Evolutionary conservation across 2,113 vertebrate genomes (phyloP).

Genomic region (Alethe diademata): DNA sequence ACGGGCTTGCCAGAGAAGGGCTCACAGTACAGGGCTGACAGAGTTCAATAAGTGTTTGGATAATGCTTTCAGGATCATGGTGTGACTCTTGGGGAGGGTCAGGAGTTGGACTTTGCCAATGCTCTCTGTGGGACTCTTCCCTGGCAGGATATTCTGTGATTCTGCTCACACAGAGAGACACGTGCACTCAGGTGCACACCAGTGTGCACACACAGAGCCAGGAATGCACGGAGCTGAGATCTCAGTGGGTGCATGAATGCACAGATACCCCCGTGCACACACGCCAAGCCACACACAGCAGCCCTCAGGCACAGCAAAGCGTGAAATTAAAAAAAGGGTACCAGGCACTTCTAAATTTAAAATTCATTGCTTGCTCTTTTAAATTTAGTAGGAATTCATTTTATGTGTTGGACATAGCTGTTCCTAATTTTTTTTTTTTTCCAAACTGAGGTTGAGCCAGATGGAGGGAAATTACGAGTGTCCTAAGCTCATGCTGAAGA

Average conservation of each 20-base stretch:
- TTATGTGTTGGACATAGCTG: background rate
- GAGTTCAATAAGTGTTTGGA: background rate
- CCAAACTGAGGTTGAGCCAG: background rate
- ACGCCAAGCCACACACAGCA: fast-evolving
- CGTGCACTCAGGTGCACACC: fast-evolving
- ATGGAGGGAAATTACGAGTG: background rate
- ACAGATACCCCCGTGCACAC: fast-evolving
- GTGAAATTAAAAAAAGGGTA: background rate
- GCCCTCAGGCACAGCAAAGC: background rate
- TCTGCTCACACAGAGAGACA: background rate
- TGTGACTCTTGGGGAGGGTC: too few relatives aligned
- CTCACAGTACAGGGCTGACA: background rate
- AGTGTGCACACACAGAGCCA: fast-evolving
- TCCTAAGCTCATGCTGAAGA: background rate
- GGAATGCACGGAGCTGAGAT: fast-evolving
- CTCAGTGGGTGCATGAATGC: fast-evolving
- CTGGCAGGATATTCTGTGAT: too few relatives aligned
- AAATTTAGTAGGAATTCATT: background rate
- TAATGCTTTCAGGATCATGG: background rate
- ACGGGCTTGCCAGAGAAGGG: background rate
- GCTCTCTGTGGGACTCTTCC: background rate
- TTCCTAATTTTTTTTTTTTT: background rate
- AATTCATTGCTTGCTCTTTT: background rate
- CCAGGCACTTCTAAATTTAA: background rate
- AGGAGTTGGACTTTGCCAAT: fast-evolving